Evolutionary conservation across 2,797 vertebrate genomes (phyloP), one percentile per base, ranked within the genome.

Genomic region (Polyboroides typus): DNA sequence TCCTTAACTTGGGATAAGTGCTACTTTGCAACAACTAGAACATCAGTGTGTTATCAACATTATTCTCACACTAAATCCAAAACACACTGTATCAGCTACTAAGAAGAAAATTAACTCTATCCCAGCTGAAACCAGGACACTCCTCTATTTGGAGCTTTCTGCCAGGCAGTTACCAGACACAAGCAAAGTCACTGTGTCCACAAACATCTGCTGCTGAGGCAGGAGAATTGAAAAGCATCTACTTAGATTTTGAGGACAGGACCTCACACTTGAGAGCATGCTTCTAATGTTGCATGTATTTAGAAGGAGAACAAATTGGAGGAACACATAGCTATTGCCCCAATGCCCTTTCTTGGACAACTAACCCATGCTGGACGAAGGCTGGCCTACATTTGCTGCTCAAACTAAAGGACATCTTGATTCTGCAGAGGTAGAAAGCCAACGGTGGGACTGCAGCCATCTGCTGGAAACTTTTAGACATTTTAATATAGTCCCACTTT

Each of bases 401-500:
- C 73, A 55, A 42, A 66, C 42, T 21, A n/a, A 89, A 38, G 31
- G 27, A 17, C 16, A 58, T n/a, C 23, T 73, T 87, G 67, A 72
- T 71, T 60, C 56, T 76, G 67, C 47, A 50, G 53, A 1, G 19
- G 48, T 0, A 90, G 86, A 92, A 86, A 90, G 64, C 56, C 6
- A 55, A 58, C 53, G 84, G 63, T 6, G 12, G 59, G 71, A 86
- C 76, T 64, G 55, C 34, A 97, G 81, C 12, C 64, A 91, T 45
- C 76, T 90, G 23, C 74, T 71, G 73, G 36, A 84, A 96, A 96
- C 86, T 95, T 94, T 44, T 12, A 71, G 53, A 40, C 48, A 83
- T 90, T 96, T 93, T 90, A 94, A 95, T 86, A 81, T 6, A 94
- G 81, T 79, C 31, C 55, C 55, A 70, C 80, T 83, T 96, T 89